Base-by-base conservation (phyloP, 2,888 invertebrate species). In the Dicranocentrus wangi region DNA sequence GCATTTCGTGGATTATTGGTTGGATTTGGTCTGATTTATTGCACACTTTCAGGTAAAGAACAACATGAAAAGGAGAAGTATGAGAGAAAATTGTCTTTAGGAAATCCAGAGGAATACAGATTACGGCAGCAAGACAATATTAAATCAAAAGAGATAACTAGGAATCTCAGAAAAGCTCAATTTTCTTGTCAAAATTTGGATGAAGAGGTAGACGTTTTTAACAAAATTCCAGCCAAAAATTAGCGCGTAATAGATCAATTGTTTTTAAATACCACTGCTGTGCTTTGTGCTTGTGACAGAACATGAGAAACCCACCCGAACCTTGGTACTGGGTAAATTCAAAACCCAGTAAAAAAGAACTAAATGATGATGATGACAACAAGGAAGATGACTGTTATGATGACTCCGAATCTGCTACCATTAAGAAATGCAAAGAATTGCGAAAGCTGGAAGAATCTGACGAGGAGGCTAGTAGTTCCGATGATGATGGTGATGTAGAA, bases 161-260 rank as follows among this genome's bases (percentile, higher is more conserved):
- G 83, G 13, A 91, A 92, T 85, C 87, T 92, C 19, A 87, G 87
- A 76, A 91, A 89, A 85, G 89, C 88, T 79, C 90, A 92, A 87
- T 89, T 90, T 87, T 89, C 90, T 17, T 93, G 92, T 87, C 89
- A 91, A 85, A 90, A 91, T 85, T 87, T 93, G 53, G 92, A 93
- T 88, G 88, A 88, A 39, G 89, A 90, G 87, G 87, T n/a, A n/a
- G n/a, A n/a, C n/a, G n/a, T n/a, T n/a, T n/a, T n/a, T n/a, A n/a
- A n/a, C n/a, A n/a, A n/a, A n/a, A n/a, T n/a, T n/a, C n/a, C n/a
- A n/a, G n/a, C n/a, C n/a, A n/a, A n/a, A n/a, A n/a, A n/a, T n/a
- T n/a, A n/a, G n/a, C n/a, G n/a, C n/a, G n/a, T n/a, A n/a, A n/a
- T n/a, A n/a, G n/a, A n/a, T n/a, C n/a, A n/a, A 71, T 47, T 7